Evolutionary conservation across 2,113 vertebrate species (phyloP).

Genomic region (Corythornis vintsioides): DNA sequence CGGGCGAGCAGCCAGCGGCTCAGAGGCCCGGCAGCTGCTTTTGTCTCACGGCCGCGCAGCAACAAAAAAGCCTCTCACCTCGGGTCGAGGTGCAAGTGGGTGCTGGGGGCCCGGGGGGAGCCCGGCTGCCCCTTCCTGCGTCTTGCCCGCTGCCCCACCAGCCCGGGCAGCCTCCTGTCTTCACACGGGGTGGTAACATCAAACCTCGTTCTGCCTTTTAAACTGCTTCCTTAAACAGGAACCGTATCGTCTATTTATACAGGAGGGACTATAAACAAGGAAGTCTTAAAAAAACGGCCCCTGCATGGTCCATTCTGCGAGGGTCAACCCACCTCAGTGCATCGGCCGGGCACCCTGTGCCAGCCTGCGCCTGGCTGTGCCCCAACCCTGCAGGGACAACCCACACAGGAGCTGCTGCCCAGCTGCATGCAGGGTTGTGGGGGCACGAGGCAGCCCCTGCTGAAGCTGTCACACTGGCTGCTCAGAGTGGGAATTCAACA

Average conservation of each 20-base stretch:
- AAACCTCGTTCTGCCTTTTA: not conserved
- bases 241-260: conserved; percentile 4
- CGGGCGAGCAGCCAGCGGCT: not conserved
- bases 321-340: rapidly evolving
- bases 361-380: not conserved
- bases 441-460: not conserved
- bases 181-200: not conserved
- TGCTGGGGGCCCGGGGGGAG: not conserved
- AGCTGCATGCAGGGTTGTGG: rapidly evolving
- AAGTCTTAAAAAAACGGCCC: conserved; percentile 2
- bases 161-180: not conserved
- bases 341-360: rapidly evolving
- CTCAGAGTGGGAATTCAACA: rapidly evolving
- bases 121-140: not conserved
- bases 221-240: conserved; percentile 60
- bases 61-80: not conserved
- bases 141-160: rapidly evolving
- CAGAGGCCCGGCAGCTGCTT: not conserved
- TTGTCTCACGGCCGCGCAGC: not conserved
- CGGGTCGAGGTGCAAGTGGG: not conserved
- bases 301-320: rapidly evolving
- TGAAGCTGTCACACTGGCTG: not conserved
- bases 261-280: not conserved
- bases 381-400: rapidly evolving
- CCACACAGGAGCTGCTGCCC: not conserved